A percentile compares a stretch with the other conserved stretches of the same genome.
Evolutionary conservation across 2,888 invertebrate genomes (phyloP).

Genomic region (Xestia rhomboidea): DNA sequence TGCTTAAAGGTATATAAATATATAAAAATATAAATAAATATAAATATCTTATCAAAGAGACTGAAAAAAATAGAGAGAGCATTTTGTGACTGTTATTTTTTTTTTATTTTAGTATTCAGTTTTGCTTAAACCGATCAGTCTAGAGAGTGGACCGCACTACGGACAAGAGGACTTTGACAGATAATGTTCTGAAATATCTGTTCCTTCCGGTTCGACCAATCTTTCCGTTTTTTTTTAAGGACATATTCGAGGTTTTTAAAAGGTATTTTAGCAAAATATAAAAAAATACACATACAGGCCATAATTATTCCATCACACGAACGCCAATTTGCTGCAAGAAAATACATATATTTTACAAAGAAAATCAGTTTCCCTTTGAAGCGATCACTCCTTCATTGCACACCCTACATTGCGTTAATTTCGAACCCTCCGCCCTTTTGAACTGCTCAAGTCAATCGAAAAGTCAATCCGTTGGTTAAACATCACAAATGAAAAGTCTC

Average conservation of each 20-base stretch:
- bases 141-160: too few relatives aligned
- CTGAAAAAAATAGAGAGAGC: neutral
- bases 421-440: constrained; percentile 86
- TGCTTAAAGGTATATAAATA: neutral
- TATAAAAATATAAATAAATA: too few relatives aligned
- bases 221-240: neutral
- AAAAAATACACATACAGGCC: neutral
- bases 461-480: constrained; percentile 90
- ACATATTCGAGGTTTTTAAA: too few relatives aligned
- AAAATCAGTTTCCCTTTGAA: constrained; percentile 87
- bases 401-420: constrained; percentile 88
- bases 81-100: neutral
- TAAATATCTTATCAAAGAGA: too few relatives aligned
- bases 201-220: neutral
- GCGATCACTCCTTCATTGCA: constrained; percentile 84
- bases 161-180: neutral
- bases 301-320: constrained; percentile 44
- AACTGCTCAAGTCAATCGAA: constrained; percentile 89
- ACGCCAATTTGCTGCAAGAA: constrained; percentile 56
- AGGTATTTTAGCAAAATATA: too few relatives aligned
- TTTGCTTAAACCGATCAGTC: neutral
- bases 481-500: constrained; percentile 89
- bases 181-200: neutral
- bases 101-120: neutral
- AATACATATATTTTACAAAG: constrained; percentile 79